Conservation (phyloP, 2,888 invertebrate species). For the Itoplectis maculator region DNA sequence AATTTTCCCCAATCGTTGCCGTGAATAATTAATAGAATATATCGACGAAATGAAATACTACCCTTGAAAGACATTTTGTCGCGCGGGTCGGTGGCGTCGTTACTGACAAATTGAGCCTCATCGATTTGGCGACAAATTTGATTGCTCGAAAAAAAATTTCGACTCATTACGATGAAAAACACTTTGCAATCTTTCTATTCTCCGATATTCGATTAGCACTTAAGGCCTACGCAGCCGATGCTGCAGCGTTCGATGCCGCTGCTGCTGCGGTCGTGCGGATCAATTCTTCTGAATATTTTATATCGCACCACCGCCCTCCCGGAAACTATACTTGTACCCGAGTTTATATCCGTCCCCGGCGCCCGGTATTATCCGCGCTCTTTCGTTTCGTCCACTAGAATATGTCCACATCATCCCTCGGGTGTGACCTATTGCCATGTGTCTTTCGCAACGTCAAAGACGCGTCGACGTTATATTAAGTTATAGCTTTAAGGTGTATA, state of each 20-base stretch:
- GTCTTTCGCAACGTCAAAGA: constrained; percentile 41
- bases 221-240: constrained; percentile 44
- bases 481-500: constrained; percentile 34
- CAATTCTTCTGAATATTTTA: constrained; percentile 82
- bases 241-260: constrained; percentile 51
- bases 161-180: not conserved
- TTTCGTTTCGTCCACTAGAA: constrained; percentile 76
- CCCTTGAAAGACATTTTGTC: not conserved
- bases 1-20: constrained; percentile 1
- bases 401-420: constrained; percentile 79
- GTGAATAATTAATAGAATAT: not conserved
- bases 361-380: constrained; percentile 70
- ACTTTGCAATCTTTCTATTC: not conserved
- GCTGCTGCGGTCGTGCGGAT: constrained; percentile 69
- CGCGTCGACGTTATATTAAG: not conserved
- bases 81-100: not conserved
- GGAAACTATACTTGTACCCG: constrained; percentile 74
- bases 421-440: constrained; percentile 68
- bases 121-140: not conserved
- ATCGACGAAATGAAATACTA: too few relatives aligned
- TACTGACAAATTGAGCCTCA: not conserved
- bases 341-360: constrained; percentile 75
- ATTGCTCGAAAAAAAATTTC: not conserved
- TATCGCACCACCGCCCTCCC: constrained; percentile 73
- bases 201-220: constrained; percentile 46